These are phyloP conservation scores for Acrocephalus kingi DNA, from an alignment of 2,113 vertebrate species.

Conservation along the genomic window DNA sequence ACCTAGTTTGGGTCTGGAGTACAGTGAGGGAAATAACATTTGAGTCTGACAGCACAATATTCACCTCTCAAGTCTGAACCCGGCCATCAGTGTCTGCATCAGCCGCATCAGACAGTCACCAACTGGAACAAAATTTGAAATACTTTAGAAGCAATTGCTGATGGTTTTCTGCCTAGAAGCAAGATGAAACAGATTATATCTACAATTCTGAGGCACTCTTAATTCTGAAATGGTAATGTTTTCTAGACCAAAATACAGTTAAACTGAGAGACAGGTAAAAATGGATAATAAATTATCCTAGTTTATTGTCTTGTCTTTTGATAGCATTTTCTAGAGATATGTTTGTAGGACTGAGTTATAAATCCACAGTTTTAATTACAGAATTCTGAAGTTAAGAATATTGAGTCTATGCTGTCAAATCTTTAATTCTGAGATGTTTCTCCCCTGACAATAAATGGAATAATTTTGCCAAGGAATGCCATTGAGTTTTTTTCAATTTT, in stretches of 20 bases:
- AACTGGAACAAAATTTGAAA: background rate
- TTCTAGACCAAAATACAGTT: background rate
- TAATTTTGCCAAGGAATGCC: background rate
- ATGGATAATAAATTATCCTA: background rate
- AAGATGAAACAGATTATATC: background rate
- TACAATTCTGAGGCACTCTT: background rate
- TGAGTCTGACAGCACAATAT: background rate
- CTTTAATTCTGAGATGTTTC: background rate
- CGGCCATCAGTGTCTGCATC: background rate
- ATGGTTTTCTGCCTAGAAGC: background rate
- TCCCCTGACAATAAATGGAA: background rate
- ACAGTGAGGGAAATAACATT: background rate
- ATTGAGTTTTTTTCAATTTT: background rate
- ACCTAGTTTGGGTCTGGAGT: background rate
- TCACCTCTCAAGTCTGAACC: background rate
- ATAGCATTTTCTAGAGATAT: background rate
- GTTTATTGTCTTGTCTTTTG: background rate
- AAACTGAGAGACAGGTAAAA: background rate
- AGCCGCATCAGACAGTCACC: background rate
- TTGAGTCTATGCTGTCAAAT: background rate
- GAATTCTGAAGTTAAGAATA: background rate
- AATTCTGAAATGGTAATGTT: background rate
- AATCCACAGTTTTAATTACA: slow-evolving; percentile 7
- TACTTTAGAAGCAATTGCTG: background rate
- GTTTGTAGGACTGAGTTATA: background rate